These are phyloP conservation scores for Gadopsis marmoratus DNA, from an alignment of 2,797 vertebrate genomes.

Conservation along the genomic window DNA sequence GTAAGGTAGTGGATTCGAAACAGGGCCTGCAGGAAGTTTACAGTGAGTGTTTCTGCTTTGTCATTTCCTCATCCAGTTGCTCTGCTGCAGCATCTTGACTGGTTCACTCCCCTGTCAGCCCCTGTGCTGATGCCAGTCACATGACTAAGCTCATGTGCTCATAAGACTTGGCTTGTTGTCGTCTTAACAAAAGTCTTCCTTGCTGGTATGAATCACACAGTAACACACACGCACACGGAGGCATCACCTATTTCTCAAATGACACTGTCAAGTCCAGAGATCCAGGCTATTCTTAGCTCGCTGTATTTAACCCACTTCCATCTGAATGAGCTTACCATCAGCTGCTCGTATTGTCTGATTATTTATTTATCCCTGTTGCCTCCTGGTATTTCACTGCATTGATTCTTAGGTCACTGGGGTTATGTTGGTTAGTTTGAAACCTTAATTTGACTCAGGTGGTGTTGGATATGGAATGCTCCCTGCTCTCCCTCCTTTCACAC, in stretches of 20 bases:
- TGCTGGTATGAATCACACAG: conserved; percentile 28
- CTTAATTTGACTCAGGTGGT: background rate
- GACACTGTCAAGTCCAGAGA: conserved; percentile 25
- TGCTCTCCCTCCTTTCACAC: background rate
- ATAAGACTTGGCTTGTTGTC: conserved; percentile 44
- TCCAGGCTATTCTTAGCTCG: conserved; percentile 47
- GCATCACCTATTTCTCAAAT: conserved; percentile 29
- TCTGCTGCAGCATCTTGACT: conserved; percentile 27
- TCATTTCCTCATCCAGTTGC: conserved; percentile 28
- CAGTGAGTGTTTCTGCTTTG: conserved; percentile 16
- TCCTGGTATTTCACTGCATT: conserved; percentile 7
- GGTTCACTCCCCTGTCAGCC: conserved; percentile 16
- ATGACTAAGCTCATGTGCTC: conserved; percentile 38
- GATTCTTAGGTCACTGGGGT: conserved; percentile 12
- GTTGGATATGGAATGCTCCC: background rate
- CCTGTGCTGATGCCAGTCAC: conserved; percentile 29
- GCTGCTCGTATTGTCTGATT: conserved; percentile 32
- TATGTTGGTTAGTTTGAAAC: background rate
- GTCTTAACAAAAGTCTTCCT: conserved; percentile 29
- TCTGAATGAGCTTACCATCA: conserved; percentile 42
- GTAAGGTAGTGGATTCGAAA: background rate
- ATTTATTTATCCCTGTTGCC: conserved; percentile 37
- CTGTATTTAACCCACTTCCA: conserved; percentile 61
- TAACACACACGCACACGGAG: background rate
- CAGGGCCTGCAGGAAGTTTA: background rate